Base-by-base conservation (phyloP, 2,888 invertebrate species). In the Spodoptera littoralis region DNA sequence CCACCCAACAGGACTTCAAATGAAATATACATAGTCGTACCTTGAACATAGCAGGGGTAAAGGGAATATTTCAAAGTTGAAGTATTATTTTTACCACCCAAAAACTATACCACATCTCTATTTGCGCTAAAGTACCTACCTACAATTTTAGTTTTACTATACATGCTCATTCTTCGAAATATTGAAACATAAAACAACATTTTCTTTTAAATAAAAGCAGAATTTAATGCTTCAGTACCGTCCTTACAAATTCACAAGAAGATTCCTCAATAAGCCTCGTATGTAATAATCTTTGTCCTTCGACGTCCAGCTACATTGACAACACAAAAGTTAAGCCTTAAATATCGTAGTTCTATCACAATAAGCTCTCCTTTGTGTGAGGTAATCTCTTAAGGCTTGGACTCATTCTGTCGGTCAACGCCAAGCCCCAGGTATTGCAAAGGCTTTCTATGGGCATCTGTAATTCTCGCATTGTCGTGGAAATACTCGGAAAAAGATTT, bases 381-480 rank as follows among this genome's bases (percentile, higher is more conserved):
- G 52, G 88, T 92, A 92, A 93, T 92, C 88, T 84, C 83, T 57
- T 70, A 77, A 79, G 80, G 77, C 80, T 42, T 73, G 84, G 84
- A 81, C 87, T 89, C 88, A 89, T 89, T 89, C 86, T 84, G 86
- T 82, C 88, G 78, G 79, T 84, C 85, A 81, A 77, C 82, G 70
- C 67, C 77, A 76, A 82, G 81, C 84, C 84, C 82, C 79, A 76
- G 77, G 82, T 82, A 82, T 85, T 87, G 83, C 82, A 77, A 54
- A 64, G 88, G 89, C 90, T 93, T 93, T 92, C 89, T 93, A 92
- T 90, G 91, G 93, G 93, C 90, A 94, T 92, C 87, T 80, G 79
- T 93, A 90, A 90, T 90, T 80, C 89, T 70, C 72, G 72, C 76
- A 87, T 88, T 88, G 88, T 80, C 55, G 51, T 49, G 64, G 48